Evolutionary conservation across 30 jellyfish, hydroid and myxozoan species (phyloP).

Genomic region (Sanderia malayensis): DNA sequence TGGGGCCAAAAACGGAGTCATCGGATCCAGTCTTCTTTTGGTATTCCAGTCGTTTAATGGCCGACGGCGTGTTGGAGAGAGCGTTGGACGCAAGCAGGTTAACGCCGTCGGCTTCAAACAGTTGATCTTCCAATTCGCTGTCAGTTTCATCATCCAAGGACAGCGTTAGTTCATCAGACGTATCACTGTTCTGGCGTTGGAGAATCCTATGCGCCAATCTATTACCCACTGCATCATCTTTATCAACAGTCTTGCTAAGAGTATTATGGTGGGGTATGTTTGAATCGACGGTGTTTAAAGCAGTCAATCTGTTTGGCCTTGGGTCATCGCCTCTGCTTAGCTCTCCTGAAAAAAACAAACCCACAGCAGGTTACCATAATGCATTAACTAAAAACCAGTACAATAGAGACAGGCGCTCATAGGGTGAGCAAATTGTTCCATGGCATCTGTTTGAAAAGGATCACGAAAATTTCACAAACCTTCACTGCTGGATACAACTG

Average conservation of each 20-base stretch:
- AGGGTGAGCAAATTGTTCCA: too few species aligned
- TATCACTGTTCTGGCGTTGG: constrained; percentile 13
- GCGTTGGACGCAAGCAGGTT: background rate
- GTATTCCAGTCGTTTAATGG: constrained; percentile 27
- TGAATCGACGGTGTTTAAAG: background rate
- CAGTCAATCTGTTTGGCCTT: background rate
- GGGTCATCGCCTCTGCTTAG: constrained; percentile 48
- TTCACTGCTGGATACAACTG: constrained; percentile 58
- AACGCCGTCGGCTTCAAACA: background rate
- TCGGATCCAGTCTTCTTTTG: constrained; percentile 14
- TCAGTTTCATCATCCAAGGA: constrained; percentile 37
- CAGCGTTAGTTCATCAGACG: constrained; percentile 61
- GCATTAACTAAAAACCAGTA: too few species aligned
- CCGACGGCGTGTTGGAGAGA: constrained; percentile 1
- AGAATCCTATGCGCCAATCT: background rate
- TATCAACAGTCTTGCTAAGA: background rate
- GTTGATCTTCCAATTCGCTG: constrained; percentile 18
- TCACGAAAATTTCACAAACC: too few species aligned
- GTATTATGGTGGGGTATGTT: background rate
- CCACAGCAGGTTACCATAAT: too few species aligned
- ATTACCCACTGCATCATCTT: background rate
- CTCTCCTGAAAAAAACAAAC: constrained; percentile 33
- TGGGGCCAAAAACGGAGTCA: constrained; percentile 29
- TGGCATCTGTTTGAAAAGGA: too few species aligned
- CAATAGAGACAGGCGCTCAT: too few species aligned